Evolutionary conservation across 2,113 vertebrate species (phyloP), one percentile per base, ranked within the genome.

Genomic region (Corythornis cristatus): DNA sequence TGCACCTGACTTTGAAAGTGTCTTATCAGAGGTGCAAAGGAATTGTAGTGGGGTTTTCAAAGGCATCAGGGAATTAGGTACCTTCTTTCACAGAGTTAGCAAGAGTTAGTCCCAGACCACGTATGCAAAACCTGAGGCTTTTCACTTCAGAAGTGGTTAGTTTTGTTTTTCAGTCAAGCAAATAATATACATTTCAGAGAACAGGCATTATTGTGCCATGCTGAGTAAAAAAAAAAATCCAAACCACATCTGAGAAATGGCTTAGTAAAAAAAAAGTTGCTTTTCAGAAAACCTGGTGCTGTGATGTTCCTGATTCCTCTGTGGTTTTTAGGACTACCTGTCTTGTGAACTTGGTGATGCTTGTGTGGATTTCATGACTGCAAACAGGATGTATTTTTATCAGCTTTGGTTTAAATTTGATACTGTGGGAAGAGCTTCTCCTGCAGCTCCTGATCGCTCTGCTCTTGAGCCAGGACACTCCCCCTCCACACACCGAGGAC

Each of bases 371-470:
- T 43, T 89, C 18, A 8, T 6, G 31, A 46, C 51, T 95, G 83
- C 33, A 35, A 71, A n/a, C 3, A 8, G 3, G 66, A n/a, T 35
- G 40, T 2, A 3, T 33, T 81, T 17, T 3, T 31, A 10, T 50
- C 26, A 8, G 29, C 65, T 71, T 12, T 20, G 45, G 9, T 42
- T 60, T 22, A 2, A 53, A 15, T 0, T 5, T 33, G 93, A 33
- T 29, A 4, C 26, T 29, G 82, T 35, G 12, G 67, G 31, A 54
- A 3, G 13, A 0, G 20, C 8, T 35, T 4, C 46, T 6, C 33
- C 65, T 0, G 9, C 51, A 5, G 61, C 3, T 10, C n/a, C n/a
- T 2, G 70, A 4, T 13, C 0, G 0, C 23, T n/a, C 65, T 18
- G 25, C 54, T 26, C 33, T 35, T 5, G 0, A 53, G n/a, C 15